Base-by-base conservation (phyloP, 2,888 invertebrate genomes). In the Elmis aenea region DNA sequence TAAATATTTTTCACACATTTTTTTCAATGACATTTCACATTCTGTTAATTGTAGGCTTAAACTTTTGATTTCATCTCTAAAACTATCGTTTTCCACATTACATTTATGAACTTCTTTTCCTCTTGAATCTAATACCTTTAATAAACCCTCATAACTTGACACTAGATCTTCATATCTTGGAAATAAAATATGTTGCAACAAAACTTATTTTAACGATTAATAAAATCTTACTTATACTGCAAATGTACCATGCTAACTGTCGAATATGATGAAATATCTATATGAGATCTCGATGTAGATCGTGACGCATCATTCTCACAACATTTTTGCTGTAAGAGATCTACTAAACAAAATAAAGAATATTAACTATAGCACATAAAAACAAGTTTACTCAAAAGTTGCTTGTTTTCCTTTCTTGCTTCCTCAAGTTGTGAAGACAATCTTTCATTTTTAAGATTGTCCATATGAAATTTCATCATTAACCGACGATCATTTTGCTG, bases 181-280 rank as follows among this genome's bases (percentile, higher is more conserved):
- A 15, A 16, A 8, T 13, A 36, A 30, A 6, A 31, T 13, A 21
- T 5, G 12, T 12, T 36, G 23, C 10, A 26, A 20, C 23, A 31
- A 21, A 24, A 26, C 18, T 20, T 20, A 33, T 18, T 45, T 21
- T 21, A 13, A 28, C n/a, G 21, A 33, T 9, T 23, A 15, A 18
- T 9, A 15, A 26, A 6, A 9, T 63, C 69, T 67, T 55, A 75
- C 74, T 74, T 72, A 50, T 72, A 73, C 49, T 75, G 75, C 8
- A 76, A 59, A 51, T 74, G 71, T 4, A 73, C 70, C 45, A 75
- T 69, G 55, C 73, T 75, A 64, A 72, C 69, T 1, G 73, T 72
- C 0, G 74, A 73, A 66, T 71, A 71, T n/a, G 69, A 64, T 5
- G 62, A 53, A 3, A 62, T 39, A 32, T 66, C 62, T 2, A 63